These are phyloP conservation scores for Siniperca knerii DNA, from an alignment of 2,113 vertebrate genomes.

Conservation along the genomic window DNA sequence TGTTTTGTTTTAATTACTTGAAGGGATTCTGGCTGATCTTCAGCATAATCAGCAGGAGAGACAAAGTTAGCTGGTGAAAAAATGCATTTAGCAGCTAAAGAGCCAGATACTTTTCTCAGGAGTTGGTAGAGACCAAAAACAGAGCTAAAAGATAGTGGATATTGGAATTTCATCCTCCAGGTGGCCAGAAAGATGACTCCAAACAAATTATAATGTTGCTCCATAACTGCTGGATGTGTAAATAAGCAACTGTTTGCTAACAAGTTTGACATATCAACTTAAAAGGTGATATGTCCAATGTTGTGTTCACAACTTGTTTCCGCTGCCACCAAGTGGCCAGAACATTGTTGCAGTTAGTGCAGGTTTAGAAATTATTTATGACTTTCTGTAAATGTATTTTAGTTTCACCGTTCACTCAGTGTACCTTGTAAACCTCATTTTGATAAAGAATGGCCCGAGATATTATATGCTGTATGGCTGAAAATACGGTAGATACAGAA, in stretches of 20 bases:
- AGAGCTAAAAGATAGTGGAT: no score
- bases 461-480: neutral
- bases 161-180: no score
- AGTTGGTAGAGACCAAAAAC: no score
- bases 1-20: slow-evolving; percentile 34
- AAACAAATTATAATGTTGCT: no score
- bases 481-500: neutral
- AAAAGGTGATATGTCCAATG: neutral
- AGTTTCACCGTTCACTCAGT: neutral
- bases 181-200: no score
- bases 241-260: no score
- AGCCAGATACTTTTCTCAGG: no score
- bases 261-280: neutral
- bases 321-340: neutral
- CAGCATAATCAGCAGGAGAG: slow-evolving; percentile 18
- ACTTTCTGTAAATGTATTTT: neutral
- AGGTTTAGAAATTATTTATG: neutral
- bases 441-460: neutral
- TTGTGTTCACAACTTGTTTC: neutral
- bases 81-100: no score
- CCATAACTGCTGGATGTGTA: no score
- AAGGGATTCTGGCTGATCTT: slow-evolving; percentile 31
- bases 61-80: no score
- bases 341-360: neutral
- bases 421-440: neutral